These are phyloP conservation scores for Oncopeltus fasciatus DNA, from an alignment of 1,140 invertebrate genomes.

Conservation along the genomic window DNA sequence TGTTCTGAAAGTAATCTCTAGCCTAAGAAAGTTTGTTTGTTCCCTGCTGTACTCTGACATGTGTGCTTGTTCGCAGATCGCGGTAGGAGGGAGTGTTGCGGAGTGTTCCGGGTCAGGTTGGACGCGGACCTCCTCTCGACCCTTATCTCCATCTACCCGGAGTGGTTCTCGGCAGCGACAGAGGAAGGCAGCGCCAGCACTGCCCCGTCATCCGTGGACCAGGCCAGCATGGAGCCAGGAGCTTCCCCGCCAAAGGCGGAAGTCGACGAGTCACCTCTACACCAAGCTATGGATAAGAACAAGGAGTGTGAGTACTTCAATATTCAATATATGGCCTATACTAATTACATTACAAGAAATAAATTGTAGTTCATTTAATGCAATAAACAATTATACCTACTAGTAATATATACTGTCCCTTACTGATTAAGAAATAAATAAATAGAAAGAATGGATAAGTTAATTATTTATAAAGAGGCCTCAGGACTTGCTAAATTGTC, in stretches of 20 bases:
- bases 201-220: constrained; percentile 18
- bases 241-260: constrained; percentile 56
- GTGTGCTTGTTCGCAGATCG: constrained; percentile 45
- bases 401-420: too few relatives aligned
- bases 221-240: constrained; percentile 19
- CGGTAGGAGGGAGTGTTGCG: constrained; percentile 58
- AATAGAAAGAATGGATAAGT: too few relatives aligned
- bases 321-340: too few relatives aligned
- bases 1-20: too few relatives aligned
- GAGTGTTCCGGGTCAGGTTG: constrained; percentile 77
- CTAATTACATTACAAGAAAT: too few relatives aligned
- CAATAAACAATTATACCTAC: too few relatives aligned
- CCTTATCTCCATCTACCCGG: constrained; percentile 74
- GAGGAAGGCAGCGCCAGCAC: constrained; percentile 24
- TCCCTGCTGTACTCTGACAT: too few relatives aligned
- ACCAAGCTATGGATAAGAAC: constrained; percentile 86
- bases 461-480: too few relatives aligned
- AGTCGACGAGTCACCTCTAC: constrained; percentile 83
- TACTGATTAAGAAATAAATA: too few relatives aligned
- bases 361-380: too few relatives aligned
- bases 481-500: too few relatives aligned
- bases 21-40: too few relatives aligned
- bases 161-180: constrained; percentile 87
- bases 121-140: constrained; percentile 81
- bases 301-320: constrained; percentile 96